Conservation (phyloP, 2,113 vertebrate species). For the Gymnorhina tibicen region DNA sequence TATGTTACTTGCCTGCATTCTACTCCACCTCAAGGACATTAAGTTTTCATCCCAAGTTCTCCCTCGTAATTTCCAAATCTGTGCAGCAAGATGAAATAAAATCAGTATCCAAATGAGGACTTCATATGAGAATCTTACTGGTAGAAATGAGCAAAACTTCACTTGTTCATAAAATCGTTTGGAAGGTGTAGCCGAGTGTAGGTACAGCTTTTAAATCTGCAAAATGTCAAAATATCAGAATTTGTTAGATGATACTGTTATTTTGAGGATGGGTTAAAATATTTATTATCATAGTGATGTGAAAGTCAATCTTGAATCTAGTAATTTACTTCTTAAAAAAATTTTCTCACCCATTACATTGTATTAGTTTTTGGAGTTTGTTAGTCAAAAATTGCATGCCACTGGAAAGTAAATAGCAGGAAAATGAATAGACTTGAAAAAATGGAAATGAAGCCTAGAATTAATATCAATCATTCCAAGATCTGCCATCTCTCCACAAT, state of each 20-base stretch:
- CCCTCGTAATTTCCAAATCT: neutral
- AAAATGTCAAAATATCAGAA: neutral
- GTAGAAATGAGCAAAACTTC: neutral
- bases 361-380: neutral
- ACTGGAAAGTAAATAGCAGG: neutral
- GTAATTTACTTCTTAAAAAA: neutral
- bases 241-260: neutral
- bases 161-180: neutral
- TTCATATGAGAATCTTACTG: neutral
- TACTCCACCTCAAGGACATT: neutral
- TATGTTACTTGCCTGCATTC: neutral
- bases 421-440: neutral
- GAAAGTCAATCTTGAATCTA: neutral
- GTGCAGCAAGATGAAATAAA: neutral
- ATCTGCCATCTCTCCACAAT: neutral
- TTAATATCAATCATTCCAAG: neutral
- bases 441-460: neutral
- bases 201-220: neutral
- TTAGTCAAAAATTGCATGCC: neutral
- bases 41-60: neutral
- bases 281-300: neutral
- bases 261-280: neutral
- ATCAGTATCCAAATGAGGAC: neutral
- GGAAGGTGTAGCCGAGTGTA: neutral
- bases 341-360: rapidly evolving